These are phyloP conservation scores for Diorhabda carinulata DNA, from an alignment of 1,140 invertebrate species.

Conservation along the genomic window DNA sequence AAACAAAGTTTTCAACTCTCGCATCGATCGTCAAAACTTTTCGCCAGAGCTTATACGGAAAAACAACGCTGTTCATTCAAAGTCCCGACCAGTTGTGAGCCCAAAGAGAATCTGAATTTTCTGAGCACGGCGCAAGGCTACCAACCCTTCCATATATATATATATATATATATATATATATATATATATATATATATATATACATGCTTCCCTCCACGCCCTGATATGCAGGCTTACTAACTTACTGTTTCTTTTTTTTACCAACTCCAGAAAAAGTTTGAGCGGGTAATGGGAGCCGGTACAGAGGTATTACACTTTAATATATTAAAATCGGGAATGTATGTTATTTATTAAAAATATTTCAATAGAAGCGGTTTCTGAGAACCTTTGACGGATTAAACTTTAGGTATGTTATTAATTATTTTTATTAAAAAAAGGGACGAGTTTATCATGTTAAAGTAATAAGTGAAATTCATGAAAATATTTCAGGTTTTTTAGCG, in stretches of 20 bases:
- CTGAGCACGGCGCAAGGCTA: slow-evolving; percentile 32
- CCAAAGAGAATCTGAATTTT: slow-evolving; percentile 1
- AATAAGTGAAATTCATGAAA: too few species aligned
- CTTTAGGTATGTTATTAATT: neutral
- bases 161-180: neutral
- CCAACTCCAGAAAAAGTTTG: slow-evolving; percentile 23
- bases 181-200: too few species aligned
- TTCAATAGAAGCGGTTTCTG: slow-evolving; percentile 8
- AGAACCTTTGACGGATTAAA: neutral
- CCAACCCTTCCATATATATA: slow-evolving; percentile 37
- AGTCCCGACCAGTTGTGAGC: neutral
- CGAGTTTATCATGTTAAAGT: too few species aligned
- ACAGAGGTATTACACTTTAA: slow-evolving; percentile 22
- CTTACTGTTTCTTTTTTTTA: slow-evolving; percentile 40
- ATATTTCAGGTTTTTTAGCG: too few species aligned
- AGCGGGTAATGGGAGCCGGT: slow-evolving; percentile 9
- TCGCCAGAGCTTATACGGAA: neutral
- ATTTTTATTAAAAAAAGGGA: neutral
- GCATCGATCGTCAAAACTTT: neutral
- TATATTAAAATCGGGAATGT: slow-evolving; percentile 18
- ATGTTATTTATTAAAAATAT: slow-evolving; percentile 21
- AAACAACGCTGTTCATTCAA: neutral
- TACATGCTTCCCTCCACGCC: slow-evolving; percentile 36
- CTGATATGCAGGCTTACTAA: slow-evolving; percentile 39
- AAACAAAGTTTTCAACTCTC: neutral